Evolutionary conservation across 2,113 vertebrate genomes (phyloP).

Genomic region (Cheilinus undulatus): DNA sequence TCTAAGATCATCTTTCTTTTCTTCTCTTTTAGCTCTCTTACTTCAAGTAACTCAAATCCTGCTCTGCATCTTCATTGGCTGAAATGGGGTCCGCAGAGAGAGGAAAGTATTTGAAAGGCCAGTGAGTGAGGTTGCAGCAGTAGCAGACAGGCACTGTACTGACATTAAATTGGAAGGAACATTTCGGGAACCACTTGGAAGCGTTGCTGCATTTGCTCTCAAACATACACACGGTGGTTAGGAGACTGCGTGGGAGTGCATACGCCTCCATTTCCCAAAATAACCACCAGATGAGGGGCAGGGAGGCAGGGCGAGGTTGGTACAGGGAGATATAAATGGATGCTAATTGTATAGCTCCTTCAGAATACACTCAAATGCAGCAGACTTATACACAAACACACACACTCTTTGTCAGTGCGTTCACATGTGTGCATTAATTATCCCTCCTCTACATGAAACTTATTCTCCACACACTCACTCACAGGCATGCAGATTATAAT

Average conservation of each 20-base stretch:
- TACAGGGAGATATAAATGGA: constrained; percentile 75
- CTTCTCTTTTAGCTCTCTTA: constrained; percentile 5
- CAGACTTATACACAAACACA: constrained; percentile 23
- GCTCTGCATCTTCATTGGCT: constrained; percentile 9
- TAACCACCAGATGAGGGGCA: constrained; percentile 75
- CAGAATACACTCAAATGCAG: constrained; percentile 57
- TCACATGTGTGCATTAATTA: neutral
- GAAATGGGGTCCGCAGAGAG: constrained; percentile 17
- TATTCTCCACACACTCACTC: constrained; percentile 9
- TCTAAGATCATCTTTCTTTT: constrained; percentile 9
- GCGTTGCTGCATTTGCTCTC: constrained; percentile 36
- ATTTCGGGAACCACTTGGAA: constrained; percentile 53
- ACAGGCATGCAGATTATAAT: constrained; percentile 40
- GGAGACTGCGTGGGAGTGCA: constrained; percentile 71
- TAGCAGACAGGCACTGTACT: constrained; percentile 32
- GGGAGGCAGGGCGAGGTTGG: constrained; percentile 71
- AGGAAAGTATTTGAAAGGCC: constrained; percentile 37
- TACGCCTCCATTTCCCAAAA: constrained; percentile 72
- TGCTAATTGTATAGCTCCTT: constrained; percentile 74
- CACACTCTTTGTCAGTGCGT: neutral
- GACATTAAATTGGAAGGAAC: constrained; percentile 60
- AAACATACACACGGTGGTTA: constrained; percentile 57
- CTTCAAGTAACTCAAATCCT: constrained; percentile 38
- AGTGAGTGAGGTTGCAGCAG: constrained; percentile 32
- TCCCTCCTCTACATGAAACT: too few species aligned